Conservation (phyloP, 2,797 vertebrate species). For the Myotis vivesi region DNA sequence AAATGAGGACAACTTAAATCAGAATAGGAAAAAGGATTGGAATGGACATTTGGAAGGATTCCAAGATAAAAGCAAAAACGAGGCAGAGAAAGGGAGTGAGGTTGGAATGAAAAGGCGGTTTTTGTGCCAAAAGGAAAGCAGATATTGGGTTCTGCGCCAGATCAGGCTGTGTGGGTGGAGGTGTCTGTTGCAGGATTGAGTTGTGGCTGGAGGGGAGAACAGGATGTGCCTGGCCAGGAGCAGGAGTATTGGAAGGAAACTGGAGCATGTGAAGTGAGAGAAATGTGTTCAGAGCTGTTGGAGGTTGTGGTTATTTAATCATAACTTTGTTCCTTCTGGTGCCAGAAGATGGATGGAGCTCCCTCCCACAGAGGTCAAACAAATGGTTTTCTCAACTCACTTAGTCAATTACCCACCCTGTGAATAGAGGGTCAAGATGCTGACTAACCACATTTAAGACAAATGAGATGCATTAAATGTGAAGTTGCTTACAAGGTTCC, state of each 20-base stretch:
- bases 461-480: constrained; percentile 63
- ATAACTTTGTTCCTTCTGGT: constrained; percentile 57
- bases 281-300: constrained; percentile 32
- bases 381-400: constrained; percentile 66
- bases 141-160: constrained; percentile 39
- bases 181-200: constrained; percentile 15
- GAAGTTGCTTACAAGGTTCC: constrained; percentile 15
- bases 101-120: constrained; percentile 34
- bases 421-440: constrained; percentile 67
- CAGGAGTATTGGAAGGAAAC: background rate
- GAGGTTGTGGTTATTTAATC: constrained; percentile 72
- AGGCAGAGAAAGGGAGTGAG: constrained; percentile 40
- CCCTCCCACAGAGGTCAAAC: constrained; percentile 64
- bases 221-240: constrained; percentile 32
- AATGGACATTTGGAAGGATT: constrained; percentile 55
- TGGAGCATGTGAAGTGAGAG: background rate
- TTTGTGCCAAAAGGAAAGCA: constrained; percentile 65
- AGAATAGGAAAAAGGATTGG: background rate
- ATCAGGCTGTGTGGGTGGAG: background rate
- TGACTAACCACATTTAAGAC: constrained; percentile 68
- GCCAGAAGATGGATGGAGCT: constrained; percentile 57
- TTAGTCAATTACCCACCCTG: constrained; percentile 61
- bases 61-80: constrained; percentile 52
- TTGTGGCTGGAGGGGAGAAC: constrained; percentile 49
- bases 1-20: constrained; percentile 18